These are phyloP conservation scores for Mesochorus sp. DNA, from an alignment of 2,888 invertebrate genomes.

Conservation along the genomic window DNA sequence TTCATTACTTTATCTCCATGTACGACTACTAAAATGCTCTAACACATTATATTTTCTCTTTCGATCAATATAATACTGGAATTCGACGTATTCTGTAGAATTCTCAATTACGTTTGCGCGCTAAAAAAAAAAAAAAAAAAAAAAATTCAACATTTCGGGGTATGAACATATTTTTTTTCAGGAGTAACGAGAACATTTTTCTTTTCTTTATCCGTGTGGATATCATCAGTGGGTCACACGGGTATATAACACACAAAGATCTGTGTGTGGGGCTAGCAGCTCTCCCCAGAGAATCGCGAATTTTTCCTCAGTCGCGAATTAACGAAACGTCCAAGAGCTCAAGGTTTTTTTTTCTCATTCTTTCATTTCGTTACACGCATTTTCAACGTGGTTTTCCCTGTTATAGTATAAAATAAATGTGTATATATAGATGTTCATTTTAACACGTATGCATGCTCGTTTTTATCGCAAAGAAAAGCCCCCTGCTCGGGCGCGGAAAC, in stretches of 20 bases:
- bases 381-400: neutral
- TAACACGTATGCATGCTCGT: neutral
- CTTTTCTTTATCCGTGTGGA: neutral
- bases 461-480: conserved; percentile 9
- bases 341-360: conserved; percentile 18
- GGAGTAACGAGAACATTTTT: conserved; percentile 7
- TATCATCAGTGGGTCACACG: neutral
- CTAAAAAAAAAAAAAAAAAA: neutral
- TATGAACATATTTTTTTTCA: neutral
- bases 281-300: conserved; percentile 10
- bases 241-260: neutral
- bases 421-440: neutral
- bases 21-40: too few species aligned
- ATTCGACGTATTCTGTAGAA: too few species aligned
- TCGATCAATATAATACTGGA: too few species aligned
- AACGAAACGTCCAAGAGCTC: conserved; percentile 41
- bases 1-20: too few species aligned
- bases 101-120: too few species aligned
- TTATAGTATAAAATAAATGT: neutral
- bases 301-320: conserved; percentile 47
- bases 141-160: too few species aligned
- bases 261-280: too few species aligned
- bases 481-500: neutral
- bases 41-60: too few species aligned
- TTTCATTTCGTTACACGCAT: conserved; percentile 14